Base-by-base conservation (phyloP, 2,888 invertebrate species). In the Parnassius smintheus region DNA sequence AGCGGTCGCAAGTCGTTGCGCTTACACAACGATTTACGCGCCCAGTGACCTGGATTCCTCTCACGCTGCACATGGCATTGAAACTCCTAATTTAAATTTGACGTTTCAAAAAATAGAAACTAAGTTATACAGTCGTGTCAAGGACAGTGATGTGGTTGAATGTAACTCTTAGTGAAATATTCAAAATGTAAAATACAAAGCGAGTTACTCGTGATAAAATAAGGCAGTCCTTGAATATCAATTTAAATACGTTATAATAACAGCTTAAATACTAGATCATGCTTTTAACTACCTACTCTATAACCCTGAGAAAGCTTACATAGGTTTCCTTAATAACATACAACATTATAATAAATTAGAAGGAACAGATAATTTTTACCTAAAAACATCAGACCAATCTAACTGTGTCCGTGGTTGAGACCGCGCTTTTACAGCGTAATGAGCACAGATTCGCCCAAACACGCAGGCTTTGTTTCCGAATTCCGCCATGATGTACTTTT, bases 391-490 rank as follows among this genome's bases (percentile, higher is more conserved):
- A 68, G 93, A 89, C 96, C 96, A 96, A 85, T 96, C 95, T 66
- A 95, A 91, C 65, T 87, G 88, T 13, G 83, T 86, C 9, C 80
- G 76, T 0, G 89, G 87, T 10, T 88, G 85, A 9, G 86, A 85
- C 25, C 86, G 88, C 11, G 94, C 93, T 63, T 92, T 88, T 57
- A 88, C 92, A 0, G 95, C 95, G 76, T 95, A 95, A 67, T 94
- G 94, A 48, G 94, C 93, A 79, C 97, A 97, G 41, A 96, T 95
- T 66, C 95, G 94, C 72, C 96, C 96, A 75, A 95, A 95, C 70
- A 97, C 93, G 80, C 97, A 97, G 42, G 96, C 96, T 67, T 94
- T 93, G 48, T 94, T 93, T 22, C 97, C 97, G 72, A 97, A 93
- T 83, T 96, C 96, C 9, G 92, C 92, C 3, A 96, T 92, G 64